phyloP scores from a whole-genome alignment of 1,140 invertebrate genomes.

The Drosophila azteca region DNA sequence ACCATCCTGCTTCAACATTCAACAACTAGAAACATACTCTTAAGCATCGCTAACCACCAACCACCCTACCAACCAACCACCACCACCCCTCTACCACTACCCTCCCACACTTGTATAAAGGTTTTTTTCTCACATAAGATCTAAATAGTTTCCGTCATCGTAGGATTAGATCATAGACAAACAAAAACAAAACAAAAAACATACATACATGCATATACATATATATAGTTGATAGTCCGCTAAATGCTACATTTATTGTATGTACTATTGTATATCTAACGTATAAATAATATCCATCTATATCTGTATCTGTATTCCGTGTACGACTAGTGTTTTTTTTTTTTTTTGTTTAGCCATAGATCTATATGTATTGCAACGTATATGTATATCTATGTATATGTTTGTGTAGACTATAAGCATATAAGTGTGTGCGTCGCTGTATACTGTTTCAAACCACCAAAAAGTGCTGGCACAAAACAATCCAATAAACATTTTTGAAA shows the following conservation, averaged over 20 bases:
- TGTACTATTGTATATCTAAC: too few relatives aligned
- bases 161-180: too few relatives aligned
- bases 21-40: conserved; percentile 46
- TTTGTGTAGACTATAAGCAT: conserved; percentile 45
- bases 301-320: background rate
- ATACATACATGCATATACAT: too few relatives aligned
- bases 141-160: too few relatives aligned
- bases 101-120: too few relatives aligned
- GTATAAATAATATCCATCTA: too few relatives aligned
- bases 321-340: conserved; percentile 2
- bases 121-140: background rate
- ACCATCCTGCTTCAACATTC: conserved; percentile 67
- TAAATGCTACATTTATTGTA: background rate
- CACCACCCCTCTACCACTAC: conserved; percentile 10
- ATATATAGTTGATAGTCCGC: background rate
- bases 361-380: conserved; percentile 1
- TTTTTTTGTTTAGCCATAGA: conserved; percentile 4
- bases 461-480: conserved; percentile 77
- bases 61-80: conserved; percentile 5
- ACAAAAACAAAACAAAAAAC: background rate
- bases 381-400: conserved; percentile 31
- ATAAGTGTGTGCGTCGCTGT: conserved; percentile 57
- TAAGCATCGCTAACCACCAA: conserved; percentile 46
- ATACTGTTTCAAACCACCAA: conserved; percentile 74
- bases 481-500: conserved; percentile 74